Evolutionary conservation across 2,888 invertebrate genomes (phyloP).

Genomic region (Caenorhabditis parvicauda): DNA sequence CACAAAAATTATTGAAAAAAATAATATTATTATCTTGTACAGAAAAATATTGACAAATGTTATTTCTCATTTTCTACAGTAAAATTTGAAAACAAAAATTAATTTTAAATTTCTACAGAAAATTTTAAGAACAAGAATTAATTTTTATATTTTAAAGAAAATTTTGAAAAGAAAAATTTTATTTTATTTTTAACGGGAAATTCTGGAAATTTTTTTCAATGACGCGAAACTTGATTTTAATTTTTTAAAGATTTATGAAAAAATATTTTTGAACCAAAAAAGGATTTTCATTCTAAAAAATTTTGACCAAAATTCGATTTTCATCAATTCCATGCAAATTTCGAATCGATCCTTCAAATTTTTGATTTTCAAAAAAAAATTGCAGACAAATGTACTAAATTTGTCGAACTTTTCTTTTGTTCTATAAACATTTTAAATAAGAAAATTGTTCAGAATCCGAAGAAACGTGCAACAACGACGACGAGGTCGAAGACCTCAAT

Average conservation of each 20-base stretch:
- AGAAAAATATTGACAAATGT: no score
- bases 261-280: neutral
- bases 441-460: no score
- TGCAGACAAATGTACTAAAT: no score
- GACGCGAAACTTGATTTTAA: neutral
- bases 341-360: neutral
- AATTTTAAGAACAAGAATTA: no score
- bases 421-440: neutral
- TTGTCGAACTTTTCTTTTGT: neutral
- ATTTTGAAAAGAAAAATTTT: no score
- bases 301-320: neutral
- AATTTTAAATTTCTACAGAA: no score
- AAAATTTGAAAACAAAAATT: no score
- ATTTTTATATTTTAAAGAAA: no score
- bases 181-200: neutral
- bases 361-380: neutral
- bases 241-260: neutral
- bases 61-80: no score
- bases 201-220: neutral
- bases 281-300: neutral
- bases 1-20: neutral
- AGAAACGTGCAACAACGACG: no score
- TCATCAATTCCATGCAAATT: neutral
- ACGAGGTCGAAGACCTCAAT: slow-evolving; percentile 9
- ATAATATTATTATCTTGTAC: no score